Evolutionary conservation across 2,113 vertebrate genomes (phyloP).

Genomic region (Mionectes macconnelli): DNA sequence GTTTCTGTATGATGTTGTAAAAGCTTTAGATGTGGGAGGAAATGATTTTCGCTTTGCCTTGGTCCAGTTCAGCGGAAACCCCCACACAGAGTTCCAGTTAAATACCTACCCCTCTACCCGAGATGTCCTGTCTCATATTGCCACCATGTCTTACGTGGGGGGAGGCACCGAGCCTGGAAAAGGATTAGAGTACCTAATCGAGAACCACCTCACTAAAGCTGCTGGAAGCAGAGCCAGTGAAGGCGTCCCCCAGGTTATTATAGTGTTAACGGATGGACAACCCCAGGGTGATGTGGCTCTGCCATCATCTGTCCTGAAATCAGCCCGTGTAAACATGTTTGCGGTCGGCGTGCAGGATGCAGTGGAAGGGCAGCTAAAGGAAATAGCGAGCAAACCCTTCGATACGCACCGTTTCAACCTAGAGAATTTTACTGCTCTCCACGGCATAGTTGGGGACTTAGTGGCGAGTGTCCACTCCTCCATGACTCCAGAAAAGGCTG

Average conservation of each 20-base stretch:
- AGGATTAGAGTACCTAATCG: conserved; percentile 85
- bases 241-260: conserved; percentile 80
- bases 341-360: conserved; percentile 84
- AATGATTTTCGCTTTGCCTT: conserved; percentile 85
- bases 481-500: conserved; percentile 72
- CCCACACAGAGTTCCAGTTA: conserved; percentile 86
- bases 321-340: conserved; percentile 81
- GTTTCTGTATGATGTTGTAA: conserved; percentile 85
- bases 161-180: conserved; percentile 80
- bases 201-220: conserved; percentile 77
- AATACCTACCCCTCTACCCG: conserved; percentile 76
- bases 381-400: conserved; percentile 81
- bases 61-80: conserved; percentile 84
- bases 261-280: conserved; percentile 83
- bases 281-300: conserved; percentile 79
- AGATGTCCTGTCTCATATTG: conserved; percentile 83
- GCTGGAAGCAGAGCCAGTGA: conserved; percentile 83
- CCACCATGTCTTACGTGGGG: conserved; percentile 78
- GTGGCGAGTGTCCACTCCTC: conserved; percentile 78
- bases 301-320: conserved; percentile 76
- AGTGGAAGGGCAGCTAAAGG: conserved; percentile 78
- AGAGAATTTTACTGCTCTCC: conserved; percentile 82
- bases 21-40: conserved; percentile 81
- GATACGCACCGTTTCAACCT: conserved; percentile 82
- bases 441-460: conserved; percentile 82